A percentile compares a stretch with the other conserved stretches of the same genome.
These are phyloP conservation scores for Stegophylla sp. DNA, from an alignment of 2,888 invertebrate genomes.

Conservation along the genomic window DNA sequence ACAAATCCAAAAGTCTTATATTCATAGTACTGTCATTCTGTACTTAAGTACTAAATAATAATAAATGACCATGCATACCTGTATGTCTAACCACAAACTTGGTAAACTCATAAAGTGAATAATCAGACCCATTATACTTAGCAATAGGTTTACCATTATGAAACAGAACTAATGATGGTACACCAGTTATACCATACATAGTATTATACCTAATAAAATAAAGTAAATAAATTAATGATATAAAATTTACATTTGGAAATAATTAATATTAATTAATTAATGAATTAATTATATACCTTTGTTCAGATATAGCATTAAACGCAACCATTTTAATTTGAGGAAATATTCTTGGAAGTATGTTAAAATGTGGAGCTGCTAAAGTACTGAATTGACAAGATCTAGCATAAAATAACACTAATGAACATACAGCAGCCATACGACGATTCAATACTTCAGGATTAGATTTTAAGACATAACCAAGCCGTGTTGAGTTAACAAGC, in stretches of 20 bases:
- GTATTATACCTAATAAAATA: conserved; percentile 75
- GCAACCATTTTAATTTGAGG: conserved; percentile 87
- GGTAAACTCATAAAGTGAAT: conserved; percentile 79
- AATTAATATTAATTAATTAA: no score
- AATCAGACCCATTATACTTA: conserved; percentile 82
- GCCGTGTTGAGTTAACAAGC: conserved; percentile 63
- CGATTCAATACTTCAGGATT: conserved; percentile 63
- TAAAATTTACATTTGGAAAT: no score
- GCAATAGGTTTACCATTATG: conserved; percentile 86
- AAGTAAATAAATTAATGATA: no score
- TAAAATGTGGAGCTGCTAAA: conserved; percentile 86
- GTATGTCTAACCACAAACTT: conserved; percentile 81
- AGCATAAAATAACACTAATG: conserved; percentile 86
- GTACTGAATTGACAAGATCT: conserved; percentile 90
- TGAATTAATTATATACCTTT: conserved; percentile 66
- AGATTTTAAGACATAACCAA: conserved; percentile 61
- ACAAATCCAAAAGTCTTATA: no score
- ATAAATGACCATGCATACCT: conserved; percentile 62
- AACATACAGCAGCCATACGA: conserved; percentile 70
- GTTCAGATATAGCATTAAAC: conserved; percentile 84
- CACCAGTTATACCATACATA: conserved; percentile 88
- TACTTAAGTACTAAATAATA: neutral
- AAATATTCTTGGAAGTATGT: conserved; percentile 86
- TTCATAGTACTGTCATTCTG: no score
- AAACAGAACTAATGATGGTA: conserved; percentile 86